Evolutionary conservation across 2,888 invertebrate genomes (phyloP).

Genomic region (Clusia tigrina): DNA sequence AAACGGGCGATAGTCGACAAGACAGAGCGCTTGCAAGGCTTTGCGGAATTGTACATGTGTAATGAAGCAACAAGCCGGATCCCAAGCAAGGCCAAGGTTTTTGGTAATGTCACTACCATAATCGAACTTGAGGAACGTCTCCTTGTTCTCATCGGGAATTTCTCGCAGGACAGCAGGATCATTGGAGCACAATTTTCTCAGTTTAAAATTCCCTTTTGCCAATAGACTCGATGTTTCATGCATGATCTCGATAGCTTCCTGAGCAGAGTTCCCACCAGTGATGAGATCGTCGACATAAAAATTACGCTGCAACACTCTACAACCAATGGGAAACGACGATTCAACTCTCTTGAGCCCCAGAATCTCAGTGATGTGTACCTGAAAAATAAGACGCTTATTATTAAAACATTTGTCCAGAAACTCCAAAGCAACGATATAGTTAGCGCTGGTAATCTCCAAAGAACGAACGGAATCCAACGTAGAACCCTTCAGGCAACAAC

Average conservation of each 20-base stretch:
- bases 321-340: too few relatives aligned
- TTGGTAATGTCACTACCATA: slow-evolving; percentile 24
- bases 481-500: too few relatives aligned
- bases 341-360: too few relatives aligned
- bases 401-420: too few relatives aligned
- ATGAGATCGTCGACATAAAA: slow-evolving; percentile 37
- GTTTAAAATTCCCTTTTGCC: slow-evolving; percentile 17
- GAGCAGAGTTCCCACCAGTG: slow-evolving; percentile 23
- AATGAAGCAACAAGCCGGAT: slow-evolving; percentile 16
- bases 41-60: background rate
- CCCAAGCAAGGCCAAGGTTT: slow-evolving; percentile 24
- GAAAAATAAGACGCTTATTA: too few relatives aligned
- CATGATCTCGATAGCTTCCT: slow-evolving; percentile 23
- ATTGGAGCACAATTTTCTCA: slow-evolving; percentile 32
- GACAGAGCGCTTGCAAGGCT: slow-evolving; percentile 28
- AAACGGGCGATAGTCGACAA: slow-evolving; percentile 28
- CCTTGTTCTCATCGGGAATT: background rate
- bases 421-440: too few relatives aligned
- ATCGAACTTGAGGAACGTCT: slow-evolving; percentile 21
- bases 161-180: slow-evolving; percentile 8
- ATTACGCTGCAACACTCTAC: too few relatives aligned
- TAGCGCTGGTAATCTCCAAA: too few relatives aligned
- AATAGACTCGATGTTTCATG: slow-evolving; percentile 21
- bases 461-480: too few relatives aligned
- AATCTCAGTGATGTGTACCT: too few relatives aligned